A percentile compares a stretch with the other conserved stretches of the same genome.
phyloP scores from a whole-genome alignment of 2,797 vertebrate genomes.

The Lemur catta region DNA sequence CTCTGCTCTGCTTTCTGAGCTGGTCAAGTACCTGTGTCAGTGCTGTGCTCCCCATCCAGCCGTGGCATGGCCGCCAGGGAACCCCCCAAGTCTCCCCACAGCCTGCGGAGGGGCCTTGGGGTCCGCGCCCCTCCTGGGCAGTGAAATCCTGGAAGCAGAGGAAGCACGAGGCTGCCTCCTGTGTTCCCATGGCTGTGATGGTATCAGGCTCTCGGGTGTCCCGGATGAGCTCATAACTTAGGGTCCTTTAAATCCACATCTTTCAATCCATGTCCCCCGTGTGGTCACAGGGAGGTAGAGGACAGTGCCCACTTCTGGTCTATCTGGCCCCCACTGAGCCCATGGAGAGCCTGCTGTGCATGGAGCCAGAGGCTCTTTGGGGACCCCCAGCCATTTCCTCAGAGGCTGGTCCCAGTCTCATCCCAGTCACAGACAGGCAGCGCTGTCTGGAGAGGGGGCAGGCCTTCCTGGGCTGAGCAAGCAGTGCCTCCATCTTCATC shows the following conservation, averaged over 20 bases:
- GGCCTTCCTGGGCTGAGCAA: not conserved
- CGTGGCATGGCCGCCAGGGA: constrained; percentile 82
- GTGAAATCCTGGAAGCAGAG: constrained; percentile 88
- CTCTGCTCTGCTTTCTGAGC: not conserved
- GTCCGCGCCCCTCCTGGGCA: constrained; percentile 85
- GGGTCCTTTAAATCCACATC: not conserved
- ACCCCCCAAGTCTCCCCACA: constrained; percentile 84
- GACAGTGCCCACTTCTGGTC: not conserved
- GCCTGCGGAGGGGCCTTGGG: constrained; percentile 84
- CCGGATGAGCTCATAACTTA: not conserved
- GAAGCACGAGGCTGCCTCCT: not conserved
- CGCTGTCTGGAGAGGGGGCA: not conserved
- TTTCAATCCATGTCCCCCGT: not conserved
- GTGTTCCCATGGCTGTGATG: not conserved
- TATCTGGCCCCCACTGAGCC: not conserved
- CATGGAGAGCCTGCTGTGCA: not conserved
- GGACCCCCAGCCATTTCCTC: not conserved
- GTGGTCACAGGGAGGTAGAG: not conserved
- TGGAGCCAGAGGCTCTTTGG: not conserved
- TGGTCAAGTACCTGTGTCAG: constrained; percentile 85
- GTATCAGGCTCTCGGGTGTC: not conserved
- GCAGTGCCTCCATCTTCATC: not conserved
- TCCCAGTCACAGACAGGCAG: not conserved
- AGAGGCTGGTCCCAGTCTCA: not conserved
- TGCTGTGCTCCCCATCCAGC: constrained; percentile 86